phyloP scores from a whole-genome alignment of 2,113 vertebrate genomes.

The Lophochroa leadbeateri region DNA sequence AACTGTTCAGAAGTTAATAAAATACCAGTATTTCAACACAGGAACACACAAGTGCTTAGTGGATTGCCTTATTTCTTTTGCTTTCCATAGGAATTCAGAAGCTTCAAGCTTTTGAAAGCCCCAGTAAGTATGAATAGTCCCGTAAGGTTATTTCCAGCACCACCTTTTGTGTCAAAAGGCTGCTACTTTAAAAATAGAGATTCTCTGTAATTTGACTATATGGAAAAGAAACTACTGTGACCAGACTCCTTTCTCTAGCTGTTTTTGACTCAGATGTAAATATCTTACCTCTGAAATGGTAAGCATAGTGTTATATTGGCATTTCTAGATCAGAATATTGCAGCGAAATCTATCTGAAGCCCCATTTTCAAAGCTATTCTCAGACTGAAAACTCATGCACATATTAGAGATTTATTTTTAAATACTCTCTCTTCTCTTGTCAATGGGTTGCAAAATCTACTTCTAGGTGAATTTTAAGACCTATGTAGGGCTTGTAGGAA shows the following conservation, averaged over 20 bases:
- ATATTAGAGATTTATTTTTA: not conserved
- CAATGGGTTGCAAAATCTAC: not conserved
- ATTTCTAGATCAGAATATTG: not conserved
- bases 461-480: not conserved
- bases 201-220: not conserved
- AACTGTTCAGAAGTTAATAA: not conserved
- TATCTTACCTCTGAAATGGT: not conserved
- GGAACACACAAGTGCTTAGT: accelerated
- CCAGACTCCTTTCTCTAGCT: not conserved
- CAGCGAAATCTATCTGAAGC: not conserved
- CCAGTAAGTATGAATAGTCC: not conserved
- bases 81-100: not conserved
- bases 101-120: not conserved
- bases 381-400: not conserved
- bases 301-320: not conserved
- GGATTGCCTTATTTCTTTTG: not conserved
- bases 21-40: not conserved
- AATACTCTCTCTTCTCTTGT: not conserved
- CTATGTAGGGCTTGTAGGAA: too few relatives aligned
- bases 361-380: not conserved
- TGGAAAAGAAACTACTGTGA: not conserved
- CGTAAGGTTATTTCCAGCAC: not conserved
- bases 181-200: not conserved
- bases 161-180: not conserved
- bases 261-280: not conserved